Conservation (phyloP, 2,113 vertebrate species). For the Macrotus californicus region DNA sequence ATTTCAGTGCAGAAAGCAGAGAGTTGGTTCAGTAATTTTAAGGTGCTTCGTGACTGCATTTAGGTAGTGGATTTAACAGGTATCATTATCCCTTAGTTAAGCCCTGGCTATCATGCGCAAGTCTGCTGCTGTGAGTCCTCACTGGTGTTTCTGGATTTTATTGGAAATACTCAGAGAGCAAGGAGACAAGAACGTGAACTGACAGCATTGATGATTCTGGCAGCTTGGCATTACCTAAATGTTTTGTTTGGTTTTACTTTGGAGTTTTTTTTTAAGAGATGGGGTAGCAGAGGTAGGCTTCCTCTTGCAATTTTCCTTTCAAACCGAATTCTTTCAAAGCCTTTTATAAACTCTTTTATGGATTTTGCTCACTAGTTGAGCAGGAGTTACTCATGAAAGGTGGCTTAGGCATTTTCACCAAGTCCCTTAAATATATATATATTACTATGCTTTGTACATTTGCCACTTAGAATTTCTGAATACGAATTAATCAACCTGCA, state of each 20-base stretch:
- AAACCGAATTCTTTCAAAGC: neutral
- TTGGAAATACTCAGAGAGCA: neutral
- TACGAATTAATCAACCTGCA: conserved; percentile 60
- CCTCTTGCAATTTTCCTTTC: neutral
- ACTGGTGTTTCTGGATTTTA: neutral
- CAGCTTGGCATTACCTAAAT: neutral
- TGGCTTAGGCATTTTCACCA: conserved; percentile 49
- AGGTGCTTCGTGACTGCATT: neutral
- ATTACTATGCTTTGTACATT: conserved; percentile 52
- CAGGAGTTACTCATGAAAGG: conserved; percentile 59
- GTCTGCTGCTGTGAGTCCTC: neutral
- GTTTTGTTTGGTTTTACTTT: neutral
- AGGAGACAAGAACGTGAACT: neutral
- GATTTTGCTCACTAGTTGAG: conserved; percentile 64
- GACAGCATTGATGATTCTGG: neutral
- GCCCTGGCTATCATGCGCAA: neutral
- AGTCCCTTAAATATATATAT: neutral
- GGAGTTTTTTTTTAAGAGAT: neutral
- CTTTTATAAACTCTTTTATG: neutral
- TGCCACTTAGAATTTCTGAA: conserved; percentile 66
- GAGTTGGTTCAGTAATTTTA: neutral
- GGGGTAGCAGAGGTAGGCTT: neutral
- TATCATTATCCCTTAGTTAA: neutral
- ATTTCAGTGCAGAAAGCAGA: conserved; percentile 27
- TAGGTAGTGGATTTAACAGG: neutral